These are phyloP conservation scores for Deilephila elpenor DNA, from an alignment of 2,888 invertebrate genomes.

Conservation along the genomic window DNA sequence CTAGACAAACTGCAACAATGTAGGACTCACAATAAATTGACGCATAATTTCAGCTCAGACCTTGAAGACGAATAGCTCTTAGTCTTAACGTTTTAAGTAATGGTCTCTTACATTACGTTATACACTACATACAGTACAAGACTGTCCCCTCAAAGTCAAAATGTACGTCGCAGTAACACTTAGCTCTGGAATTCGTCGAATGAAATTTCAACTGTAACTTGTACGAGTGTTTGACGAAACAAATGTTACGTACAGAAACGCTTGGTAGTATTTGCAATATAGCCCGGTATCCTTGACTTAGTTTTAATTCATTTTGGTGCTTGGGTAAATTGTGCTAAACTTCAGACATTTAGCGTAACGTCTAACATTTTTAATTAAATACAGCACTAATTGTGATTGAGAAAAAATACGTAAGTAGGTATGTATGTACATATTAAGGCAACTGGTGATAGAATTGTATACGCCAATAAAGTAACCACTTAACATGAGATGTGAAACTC, in stretches of 20 bases:
- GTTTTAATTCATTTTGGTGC: no score
- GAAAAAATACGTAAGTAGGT: no score
- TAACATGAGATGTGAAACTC: no score
- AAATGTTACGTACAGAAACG: background rate
- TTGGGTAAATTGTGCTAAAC: no score
- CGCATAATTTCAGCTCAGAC: background rate
- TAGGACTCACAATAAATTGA: background rate
- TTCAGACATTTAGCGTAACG: no score
- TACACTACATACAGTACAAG: background rate
- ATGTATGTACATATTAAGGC: no score
- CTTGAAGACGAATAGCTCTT: background rate
- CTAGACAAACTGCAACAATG: background rate
- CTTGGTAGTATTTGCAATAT: background rate
- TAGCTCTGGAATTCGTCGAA: conserved; percentile 4
- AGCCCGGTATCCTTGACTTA: background rate
- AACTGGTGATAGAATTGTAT: no score
- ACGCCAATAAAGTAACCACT: no score
- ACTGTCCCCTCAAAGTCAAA: background rate
- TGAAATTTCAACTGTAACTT: conserved; percentile 1
- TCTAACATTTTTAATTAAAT: no score
- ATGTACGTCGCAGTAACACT: background rate
- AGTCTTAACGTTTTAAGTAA: background rate
- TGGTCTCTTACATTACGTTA: background rate
- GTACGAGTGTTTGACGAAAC: background rate
- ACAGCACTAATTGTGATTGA: no score